Base-by-base conservation (phyloP, 2,888 invertebrate species). In the Colletes collaris region DNA sequence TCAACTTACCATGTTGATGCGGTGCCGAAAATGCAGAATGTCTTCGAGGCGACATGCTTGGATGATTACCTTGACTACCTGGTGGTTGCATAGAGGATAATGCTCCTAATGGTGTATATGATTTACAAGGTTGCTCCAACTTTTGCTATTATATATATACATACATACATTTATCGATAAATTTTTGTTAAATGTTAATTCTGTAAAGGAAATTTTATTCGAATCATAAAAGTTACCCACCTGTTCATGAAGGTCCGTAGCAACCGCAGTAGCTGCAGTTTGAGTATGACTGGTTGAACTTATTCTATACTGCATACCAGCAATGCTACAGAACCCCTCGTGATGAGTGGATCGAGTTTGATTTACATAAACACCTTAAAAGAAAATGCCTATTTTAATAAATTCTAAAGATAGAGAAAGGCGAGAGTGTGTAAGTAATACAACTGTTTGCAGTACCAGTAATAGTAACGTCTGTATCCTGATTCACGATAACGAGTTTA, bases 51-150 rank as follows among this genome's bases (percentile, higher is more conserved):
- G 93, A 93, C 92, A 93, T 91, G 79, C 92, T 90, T 78, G 92
- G 89, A 87, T 92, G 91, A 88, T 91, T 92, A 80, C 90, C 91
- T 46, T 93, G 90, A 83, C 94, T 95, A 37, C 96, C 96, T 0
- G 96, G 96, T n/a, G 97, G 97, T 93, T 97, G 95, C 97, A 97
- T 97, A 88, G 96, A 97, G 52, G 97, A 97, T 85, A 97, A 93
- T 16, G 97, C 97, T 73, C 96, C 96, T 83, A 97, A 94, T 5
- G 97, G 97, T 59, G 97, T 97, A 93, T 97, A 97, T 16, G 97
- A 95, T 91, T 96, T 96, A 93, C 90, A 93, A 40, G 94, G 94
- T 79, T 92, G 92, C 77, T 93, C 93, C 55, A 88, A 76, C 81
- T 92, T 93, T 89, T 92, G 89, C 86, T 88, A 71, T 49, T 16